phyloP scores from a whole-genome alignment of 2,113 vertebrate species.

The Hipposideros armiger region DNA sequence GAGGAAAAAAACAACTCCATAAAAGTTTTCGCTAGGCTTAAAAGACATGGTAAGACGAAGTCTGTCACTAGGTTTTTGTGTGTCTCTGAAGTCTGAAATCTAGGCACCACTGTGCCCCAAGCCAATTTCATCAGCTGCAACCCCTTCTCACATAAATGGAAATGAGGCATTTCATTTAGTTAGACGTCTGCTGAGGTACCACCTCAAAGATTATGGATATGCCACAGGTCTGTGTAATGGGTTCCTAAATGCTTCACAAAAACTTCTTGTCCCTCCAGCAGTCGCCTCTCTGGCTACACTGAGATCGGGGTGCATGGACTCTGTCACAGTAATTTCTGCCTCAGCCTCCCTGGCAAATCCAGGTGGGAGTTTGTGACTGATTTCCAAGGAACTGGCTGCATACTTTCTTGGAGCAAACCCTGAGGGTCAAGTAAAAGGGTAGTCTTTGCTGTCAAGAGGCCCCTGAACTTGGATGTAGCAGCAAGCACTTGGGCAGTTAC shows the following conservation, averaged over 20 bases:
- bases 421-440: not conserved
- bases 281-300: not conserved
- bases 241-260: not conserved
- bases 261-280: not conserved
- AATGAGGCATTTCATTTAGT: too few relatives aligned
- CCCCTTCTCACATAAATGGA: not conserved
- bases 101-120: not conserved
- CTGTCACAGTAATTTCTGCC: not conserved
- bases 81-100: not conserved
- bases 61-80: not conserved
- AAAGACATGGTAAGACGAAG: not conserved
- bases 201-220: not conserved
- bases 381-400: not conserved
- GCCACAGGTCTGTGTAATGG: not conserved
- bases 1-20: not conserved
- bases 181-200: not conserved
- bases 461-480: not conserved
- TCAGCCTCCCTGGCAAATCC: too few relatives aligned
- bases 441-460: not conserved
- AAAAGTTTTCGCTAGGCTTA: not conserved
- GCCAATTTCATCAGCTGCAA: not conserved
- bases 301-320: rapidly evolving
- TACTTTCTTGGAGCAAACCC: not conserved
- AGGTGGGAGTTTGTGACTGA: not conserved
- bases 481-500: not conserved